Conservation (phyloP, 2,113 vertebrate genomes). For the Anas platyrhynchos region DNA sequence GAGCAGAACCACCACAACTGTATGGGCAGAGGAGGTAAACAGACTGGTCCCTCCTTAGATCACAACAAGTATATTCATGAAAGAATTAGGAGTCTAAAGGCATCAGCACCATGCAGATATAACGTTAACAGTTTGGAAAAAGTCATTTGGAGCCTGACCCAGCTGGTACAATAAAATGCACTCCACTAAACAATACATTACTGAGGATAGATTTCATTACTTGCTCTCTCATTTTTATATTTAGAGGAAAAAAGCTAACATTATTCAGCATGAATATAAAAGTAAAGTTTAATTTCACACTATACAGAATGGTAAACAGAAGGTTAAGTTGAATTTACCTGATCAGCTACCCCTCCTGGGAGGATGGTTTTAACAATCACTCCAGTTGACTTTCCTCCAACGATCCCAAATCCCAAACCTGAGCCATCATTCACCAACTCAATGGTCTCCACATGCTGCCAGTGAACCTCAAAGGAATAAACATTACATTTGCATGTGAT, state of each 20-base stretch:
- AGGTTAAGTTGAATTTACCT: constrained; percentile 75
- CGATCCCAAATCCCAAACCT: constrained; percentile 93
- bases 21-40: rapidly evolving
- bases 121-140: background rate
- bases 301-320: background rate
- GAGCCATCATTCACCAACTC: constrained; percentile 94
- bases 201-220: background rate
- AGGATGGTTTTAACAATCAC: constrained; percentile 97
- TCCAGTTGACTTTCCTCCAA: constrained; percentile 92
- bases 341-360: constrained; percentile 92
- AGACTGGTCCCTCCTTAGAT: rapidly evolving
- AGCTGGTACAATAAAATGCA: background rate
- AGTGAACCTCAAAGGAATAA: constrained; percentile 81
- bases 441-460: constrained; percentile 92
- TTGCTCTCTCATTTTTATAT: background rate
- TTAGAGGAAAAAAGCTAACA: background rate
- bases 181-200: background rate
- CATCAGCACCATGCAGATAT: background rate
- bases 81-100: background rate
- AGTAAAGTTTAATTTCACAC: background rate
- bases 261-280: background rate
- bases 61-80: background rate
- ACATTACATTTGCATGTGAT: background rate
- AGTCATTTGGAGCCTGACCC: background rate
- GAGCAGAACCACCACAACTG: background rate